Conservation (phyloP, 2,113 vertebrate species). For the Centropus unirufus region DNA sequence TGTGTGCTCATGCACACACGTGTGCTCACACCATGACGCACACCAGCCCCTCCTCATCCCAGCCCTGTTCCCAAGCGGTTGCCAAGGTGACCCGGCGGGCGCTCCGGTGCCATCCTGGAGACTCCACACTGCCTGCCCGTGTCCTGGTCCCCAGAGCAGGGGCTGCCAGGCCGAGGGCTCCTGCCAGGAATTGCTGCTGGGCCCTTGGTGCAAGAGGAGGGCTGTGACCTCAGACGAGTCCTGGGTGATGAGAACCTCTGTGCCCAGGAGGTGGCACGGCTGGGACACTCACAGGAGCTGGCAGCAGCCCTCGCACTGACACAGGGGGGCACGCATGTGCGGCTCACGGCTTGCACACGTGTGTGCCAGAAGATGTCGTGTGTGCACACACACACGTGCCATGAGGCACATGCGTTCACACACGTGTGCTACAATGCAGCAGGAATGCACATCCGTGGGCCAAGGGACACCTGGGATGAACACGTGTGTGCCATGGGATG, state of each 20-base stretch:
- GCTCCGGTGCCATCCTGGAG: accelerated
- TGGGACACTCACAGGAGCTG: accelerated
- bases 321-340: background rate
- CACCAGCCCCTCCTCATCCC: accelerated
- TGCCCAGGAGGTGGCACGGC: background rate
- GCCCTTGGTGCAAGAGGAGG: accelerated
- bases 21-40: accelerated
- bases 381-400: background rate
- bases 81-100: accelerated
- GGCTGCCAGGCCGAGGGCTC: background rate
- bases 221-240: accelerated
- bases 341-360: no score
- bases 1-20: accelerated
- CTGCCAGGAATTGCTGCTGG: accelerated
- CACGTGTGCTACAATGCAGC: background rate
- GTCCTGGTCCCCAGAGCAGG: background rate
- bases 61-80: background rate
- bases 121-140: accelerated
- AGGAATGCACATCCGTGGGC: background rate
- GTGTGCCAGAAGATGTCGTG: background rate
- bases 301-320: accelerated
- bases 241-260: background rate
- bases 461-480: no score
- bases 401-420: accelerated
- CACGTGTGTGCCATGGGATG: accelerated